Evolutionary conservation across 2,888 invertebrate genomes (phyloP).

Genomic region (Macaria liturata): DNA sequence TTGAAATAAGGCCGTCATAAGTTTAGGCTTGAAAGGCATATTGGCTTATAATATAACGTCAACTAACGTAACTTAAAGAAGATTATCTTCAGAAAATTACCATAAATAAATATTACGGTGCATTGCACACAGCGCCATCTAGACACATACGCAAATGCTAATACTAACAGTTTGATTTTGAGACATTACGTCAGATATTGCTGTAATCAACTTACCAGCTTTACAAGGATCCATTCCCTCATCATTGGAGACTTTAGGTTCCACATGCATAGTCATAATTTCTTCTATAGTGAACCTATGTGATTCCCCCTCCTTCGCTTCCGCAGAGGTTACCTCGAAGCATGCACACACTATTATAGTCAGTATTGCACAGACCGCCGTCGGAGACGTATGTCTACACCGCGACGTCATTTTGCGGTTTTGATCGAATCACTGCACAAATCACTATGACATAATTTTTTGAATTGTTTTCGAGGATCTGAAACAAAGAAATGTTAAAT

Average conservation of each 20-base stretch:
- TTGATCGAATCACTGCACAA: constrained; percentile 43
- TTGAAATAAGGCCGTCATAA: no score
- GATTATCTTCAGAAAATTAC: no score
- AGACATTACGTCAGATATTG: no score
- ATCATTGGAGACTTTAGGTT: constrained; percentile 88
- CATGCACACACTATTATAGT: constrained; percentile 52
- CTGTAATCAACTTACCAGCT: constrained; percentile 85
- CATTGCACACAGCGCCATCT: no score
- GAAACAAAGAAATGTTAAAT: constrained; percentile 53
- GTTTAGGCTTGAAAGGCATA: no score
- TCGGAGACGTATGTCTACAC: constrained; percentile 50
- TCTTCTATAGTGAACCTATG: constrained; percentile 87
- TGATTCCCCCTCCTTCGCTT: constrained; percentile 62
- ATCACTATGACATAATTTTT: constrained; percentile 64
- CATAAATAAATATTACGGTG: no score
- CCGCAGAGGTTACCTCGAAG: constrained; percentile 50
- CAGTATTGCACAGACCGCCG: constrained; percentile 56
- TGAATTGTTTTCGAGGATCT: constrained; percentile 45
- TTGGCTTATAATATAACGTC: no score
- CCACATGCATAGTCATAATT: constrained; percentile 85
- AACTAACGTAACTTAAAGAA: no score
- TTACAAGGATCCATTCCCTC: constrained; percentile 93
- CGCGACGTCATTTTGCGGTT: constrained; percentile 55
- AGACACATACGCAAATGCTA: no score
- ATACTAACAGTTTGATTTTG: no score